Conservation (phyloP, 1,140 invertebrate genomes). For the Halictus rubicundus region DNA sequence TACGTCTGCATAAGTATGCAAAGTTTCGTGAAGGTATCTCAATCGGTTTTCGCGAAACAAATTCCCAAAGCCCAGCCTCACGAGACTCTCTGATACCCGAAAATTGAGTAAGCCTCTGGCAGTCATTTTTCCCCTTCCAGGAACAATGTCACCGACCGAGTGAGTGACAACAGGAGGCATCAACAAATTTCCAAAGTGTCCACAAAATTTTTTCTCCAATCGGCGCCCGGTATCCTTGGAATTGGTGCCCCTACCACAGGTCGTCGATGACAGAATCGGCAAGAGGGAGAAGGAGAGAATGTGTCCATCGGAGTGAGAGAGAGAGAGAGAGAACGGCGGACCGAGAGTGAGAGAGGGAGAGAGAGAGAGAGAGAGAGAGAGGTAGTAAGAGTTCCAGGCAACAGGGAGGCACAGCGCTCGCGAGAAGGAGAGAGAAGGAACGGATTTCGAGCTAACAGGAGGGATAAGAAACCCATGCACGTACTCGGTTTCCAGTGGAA, state of each 20-base stretch:
- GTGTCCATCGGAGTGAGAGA: too few relatives aligned
- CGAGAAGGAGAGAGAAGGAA: constrained; percentile 45
- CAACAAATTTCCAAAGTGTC: neutral
- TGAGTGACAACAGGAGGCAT: too few relatives aligned
- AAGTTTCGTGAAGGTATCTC: too few relatives aligned
- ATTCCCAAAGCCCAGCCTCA: neutral
- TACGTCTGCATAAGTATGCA: too few relatives aligned
- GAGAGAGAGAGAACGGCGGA: too few relatives aligned
- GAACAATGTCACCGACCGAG: too few relatives aligned
- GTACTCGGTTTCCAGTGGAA: constrained; percentile 68
- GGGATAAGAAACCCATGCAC: constrained; percentile 77
- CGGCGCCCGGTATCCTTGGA: constrained; percentile 34
- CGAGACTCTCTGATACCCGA: neutral
- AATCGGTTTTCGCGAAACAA: too few relatives aligned
- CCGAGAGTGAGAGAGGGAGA: too few relatives aligned
- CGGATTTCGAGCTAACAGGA: constrained; percentile 65
- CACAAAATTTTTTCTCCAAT: constrained; percentile 1
- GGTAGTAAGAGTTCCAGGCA: constrained; percentile 16
- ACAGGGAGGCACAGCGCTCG: constrained; percentile 16
- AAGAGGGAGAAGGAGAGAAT: constrained; percentile 22
- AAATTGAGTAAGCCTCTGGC: too few relatives aligned
- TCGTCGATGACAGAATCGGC: constrained; percentile 11
- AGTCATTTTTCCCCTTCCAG: too few relatives aligned
- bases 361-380: constrained; percentile 1
- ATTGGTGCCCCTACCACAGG: constrained; percentile 30